Evolutionary conservation across 2,797 vertebrate genomes (phyloP).

Genomic region (Megaceryle alcyon): DNA sequence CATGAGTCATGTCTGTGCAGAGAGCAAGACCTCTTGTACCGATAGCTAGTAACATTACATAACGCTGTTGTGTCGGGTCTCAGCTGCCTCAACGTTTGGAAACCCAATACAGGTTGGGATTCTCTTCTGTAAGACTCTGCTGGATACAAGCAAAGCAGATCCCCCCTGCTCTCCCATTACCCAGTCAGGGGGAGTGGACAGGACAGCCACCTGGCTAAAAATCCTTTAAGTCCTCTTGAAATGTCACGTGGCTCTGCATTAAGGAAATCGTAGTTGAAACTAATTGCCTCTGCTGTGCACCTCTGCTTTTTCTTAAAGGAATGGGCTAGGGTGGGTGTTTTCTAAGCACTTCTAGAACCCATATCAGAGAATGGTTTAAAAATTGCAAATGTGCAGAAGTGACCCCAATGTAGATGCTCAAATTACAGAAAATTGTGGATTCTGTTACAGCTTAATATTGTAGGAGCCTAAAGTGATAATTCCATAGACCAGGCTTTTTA

Average conservation of each 20-base stretch:
- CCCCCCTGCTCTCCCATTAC: background rate
- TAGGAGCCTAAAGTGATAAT: background rate
- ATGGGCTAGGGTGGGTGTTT: background rate
- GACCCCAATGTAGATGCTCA: background rate
- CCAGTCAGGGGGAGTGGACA: background rate
- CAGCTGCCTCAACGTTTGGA: background rate
- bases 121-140: background rate
- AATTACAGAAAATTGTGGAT: background rate
- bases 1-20: background rate
- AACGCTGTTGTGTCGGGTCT: background rate
- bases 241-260: background rate
- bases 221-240: background rate
- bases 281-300: background rate
- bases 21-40: background rate
- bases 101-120: background rate
- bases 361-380: background rate
- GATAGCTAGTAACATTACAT: background rate
- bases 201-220: background rate
- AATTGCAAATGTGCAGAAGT: background rate
- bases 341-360: background rate
- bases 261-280: background rate
- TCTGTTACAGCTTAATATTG: background rate
- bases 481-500: accelerated
- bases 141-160: background rate
- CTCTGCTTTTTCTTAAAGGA: background rate